A percentile compares a stretch with the other conserved stretches of the same genome.
These are phyloP conservation scores for Luidia sarsii DNA, from an alignment of 53 echinoderm and acorn worm genomes.

Conservation along the genomic window DNA sequence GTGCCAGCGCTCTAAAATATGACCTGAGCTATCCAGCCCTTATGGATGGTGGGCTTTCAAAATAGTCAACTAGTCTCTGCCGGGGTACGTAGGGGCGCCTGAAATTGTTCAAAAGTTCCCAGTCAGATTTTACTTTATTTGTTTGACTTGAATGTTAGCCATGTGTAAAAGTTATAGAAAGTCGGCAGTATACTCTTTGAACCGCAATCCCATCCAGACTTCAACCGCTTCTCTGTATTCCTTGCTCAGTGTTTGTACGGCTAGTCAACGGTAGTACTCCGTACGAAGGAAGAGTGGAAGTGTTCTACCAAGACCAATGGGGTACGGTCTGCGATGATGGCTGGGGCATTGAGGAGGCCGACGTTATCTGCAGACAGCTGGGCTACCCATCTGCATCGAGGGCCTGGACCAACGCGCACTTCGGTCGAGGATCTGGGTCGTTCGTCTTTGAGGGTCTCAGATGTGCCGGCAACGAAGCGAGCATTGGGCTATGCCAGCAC, in stretches of 20 bases:
- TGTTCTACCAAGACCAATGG: conserved; percentile 27
- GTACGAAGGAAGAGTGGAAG: conserved; percentile 18
- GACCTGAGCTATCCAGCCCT: no score
- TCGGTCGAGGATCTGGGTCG: conserved; percentile 2
- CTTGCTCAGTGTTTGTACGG: neutral
- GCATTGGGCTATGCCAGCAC: neutral
- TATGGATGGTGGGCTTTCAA: no score
- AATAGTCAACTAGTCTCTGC: no score
- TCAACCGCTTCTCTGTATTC: no score
- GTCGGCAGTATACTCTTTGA: no score
- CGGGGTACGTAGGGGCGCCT: no score
- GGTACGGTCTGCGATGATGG: neutral
- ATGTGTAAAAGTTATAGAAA: no score
- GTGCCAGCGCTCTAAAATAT: no score
- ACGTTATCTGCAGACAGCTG: conserved; percentile 44
- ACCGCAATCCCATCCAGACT: no score
- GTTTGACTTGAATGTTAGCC: no score
- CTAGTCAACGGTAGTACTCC: conserved; percentile 4
- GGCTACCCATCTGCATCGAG: conserved; percentile 2
- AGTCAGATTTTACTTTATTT: no score
- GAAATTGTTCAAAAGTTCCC: no score
- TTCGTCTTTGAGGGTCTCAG: neutral
- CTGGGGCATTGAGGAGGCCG: conserved; percentile 53
- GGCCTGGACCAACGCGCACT: conserved; percentile 4
- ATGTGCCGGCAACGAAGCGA: conserved; percentile 3